Conservation (phyloP, 2,113 vertebrate genomes). For the Syngnathoides biaculeatus region DNA sequence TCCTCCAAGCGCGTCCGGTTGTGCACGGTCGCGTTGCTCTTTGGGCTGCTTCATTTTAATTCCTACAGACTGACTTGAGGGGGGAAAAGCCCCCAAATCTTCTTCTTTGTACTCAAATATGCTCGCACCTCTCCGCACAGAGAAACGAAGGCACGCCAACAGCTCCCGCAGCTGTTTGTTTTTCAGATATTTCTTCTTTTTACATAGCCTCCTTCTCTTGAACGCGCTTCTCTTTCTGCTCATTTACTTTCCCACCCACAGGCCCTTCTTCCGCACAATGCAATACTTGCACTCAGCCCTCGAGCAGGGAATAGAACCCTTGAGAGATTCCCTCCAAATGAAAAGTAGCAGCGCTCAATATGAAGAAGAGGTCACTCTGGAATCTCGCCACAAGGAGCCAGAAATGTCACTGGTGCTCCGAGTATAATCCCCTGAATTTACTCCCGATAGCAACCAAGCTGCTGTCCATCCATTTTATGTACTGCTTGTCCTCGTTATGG, state of each 20-base stretch:
- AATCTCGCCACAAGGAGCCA: constrained; percentile 23
- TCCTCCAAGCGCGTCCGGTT: constrained; percentile 5
- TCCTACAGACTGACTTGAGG: constrained; percentile 7
- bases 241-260: constrained; percentile 22
- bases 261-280: constrained; percentile 32
- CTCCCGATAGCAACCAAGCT: not conserved
- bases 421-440: not conserved
- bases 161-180: constrained; percentile 42
- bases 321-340: constrained; percentile 60
- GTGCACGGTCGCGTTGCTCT: not conserved
- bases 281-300: constrained; percentile 12
- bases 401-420: constrained; percentile 56
- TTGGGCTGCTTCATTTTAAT: not conserved
- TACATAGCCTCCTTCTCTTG: not conserved
- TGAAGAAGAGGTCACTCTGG: constrained; percentile 52
- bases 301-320: constrained; percentile 37
- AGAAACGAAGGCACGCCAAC: constrained; percentile 37
- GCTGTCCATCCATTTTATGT: not conserved
- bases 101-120: constrained; percentile 44
- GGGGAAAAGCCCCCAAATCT: constrained; percentile 35
- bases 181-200: constrained; percentile 26
- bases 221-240: not conserved
- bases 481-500: no score
- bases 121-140: constrained; percentile 19
- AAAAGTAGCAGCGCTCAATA: constrained; percentile 50